Conservation (phyloP, 2,797 vertebrate species). For the Pangasius sanitwongsei region DNA sequence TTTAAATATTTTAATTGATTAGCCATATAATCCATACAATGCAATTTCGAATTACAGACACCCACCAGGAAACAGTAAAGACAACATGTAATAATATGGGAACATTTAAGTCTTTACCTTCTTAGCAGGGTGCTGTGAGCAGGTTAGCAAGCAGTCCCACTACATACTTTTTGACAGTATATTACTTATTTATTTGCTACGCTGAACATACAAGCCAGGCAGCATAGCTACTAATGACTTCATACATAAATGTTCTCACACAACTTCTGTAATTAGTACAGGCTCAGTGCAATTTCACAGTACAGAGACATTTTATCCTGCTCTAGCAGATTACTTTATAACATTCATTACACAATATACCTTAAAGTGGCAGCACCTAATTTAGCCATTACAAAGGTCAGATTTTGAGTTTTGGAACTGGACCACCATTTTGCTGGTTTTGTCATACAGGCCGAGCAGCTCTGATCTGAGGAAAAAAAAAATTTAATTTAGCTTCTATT, state of each 20-base stretch:
- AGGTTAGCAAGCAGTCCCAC: not conserved
- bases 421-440: not conserved
- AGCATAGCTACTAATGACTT: not conserved
- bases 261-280: not conserved
- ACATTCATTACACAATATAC: not conserved
- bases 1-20: not conserved
- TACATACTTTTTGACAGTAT: not conserved
- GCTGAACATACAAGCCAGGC: not conserved
- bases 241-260: slow-evolving; percentile 12
- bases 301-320: not conserved
- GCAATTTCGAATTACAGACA: not conserved
- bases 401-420: not conserved
- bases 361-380: not conserved
- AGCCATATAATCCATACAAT: not conserved
- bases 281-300: not conserved
- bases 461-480: slow-evolving; percentile 61
- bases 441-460: not conserved
- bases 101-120: not conserved
- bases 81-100: not conserved
- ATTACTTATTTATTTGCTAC: not conserved
- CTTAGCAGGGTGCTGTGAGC: not conserved
- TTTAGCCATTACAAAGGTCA: not conserved
- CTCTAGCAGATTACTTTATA: not conserved
- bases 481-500: slow-evolving; percentile 72
- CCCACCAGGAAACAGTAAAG: not conserved